phyloP scores from a whole-genome alignment of 2,797 vertebrate species.

The Sebastiscus tertius region DNA sequence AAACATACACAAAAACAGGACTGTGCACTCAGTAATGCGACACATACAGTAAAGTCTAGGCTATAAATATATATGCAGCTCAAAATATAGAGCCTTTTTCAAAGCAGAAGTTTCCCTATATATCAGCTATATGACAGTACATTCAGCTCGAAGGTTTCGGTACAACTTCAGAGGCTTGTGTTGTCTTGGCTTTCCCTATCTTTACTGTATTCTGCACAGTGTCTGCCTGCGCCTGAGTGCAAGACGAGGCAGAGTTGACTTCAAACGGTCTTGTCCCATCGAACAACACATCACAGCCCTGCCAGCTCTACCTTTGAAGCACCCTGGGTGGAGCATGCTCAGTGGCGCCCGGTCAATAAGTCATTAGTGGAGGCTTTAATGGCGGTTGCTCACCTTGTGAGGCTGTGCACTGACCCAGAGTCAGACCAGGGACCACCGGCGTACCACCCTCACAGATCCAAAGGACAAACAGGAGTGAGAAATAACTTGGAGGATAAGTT shows the following conservation, averaged over 20 bases:
- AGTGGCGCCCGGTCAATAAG: slow-evolving; percentile 73
- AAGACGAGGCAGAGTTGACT: slow-evolving; percentile 38
- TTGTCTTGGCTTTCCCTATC: slow-evolving; percentile 20
- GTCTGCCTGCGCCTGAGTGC: slow-evolving; percentile 25
- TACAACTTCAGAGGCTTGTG: slow-evolving; percentile 6
- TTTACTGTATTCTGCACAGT: slow-evolving; percentile 11
- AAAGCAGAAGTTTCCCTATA: background rate
- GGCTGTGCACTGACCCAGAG: slow-evolving; percentile 67
- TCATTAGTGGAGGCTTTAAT: slow-evolving; percentile 70
- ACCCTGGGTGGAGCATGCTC: slow-evolving; percentile 64
- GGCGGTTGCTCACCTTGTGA: slow-evolving; percentile 66
- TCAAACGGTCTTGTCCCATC: slow-evolving; percentile 53
- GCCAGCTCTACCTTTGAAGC: slow-evolving; percentile 59
- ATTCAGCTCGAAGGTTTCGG: background rate
- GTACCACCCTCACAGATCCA: slow-evolving; percentile 24
- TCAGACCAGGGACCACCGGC: slow-evolving; percentile 22
- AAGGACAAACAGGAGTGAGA: slow-evolving; percentile 6
- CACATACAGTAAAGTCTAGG: background rate
- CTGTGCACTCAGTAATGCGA: background rate
- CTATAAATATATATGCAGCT: slow-evolving; percentile 5
- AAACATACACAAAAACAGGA: slow-evolving; percentile 16
- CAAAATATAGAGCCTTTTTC: background rate
- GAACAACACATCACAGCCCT: slow-evolving; percentile 45
- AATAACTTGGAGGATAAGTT: background rate
- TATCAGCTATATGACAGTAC: background rate